A percentile compares a stretch with the other conserved stretches of the same genome.
These are phyloP conservation scores for Chelon labrosus DNA, from an alignment of 2,797 vertebrate species.

Conservation along the genomic window DNA sequence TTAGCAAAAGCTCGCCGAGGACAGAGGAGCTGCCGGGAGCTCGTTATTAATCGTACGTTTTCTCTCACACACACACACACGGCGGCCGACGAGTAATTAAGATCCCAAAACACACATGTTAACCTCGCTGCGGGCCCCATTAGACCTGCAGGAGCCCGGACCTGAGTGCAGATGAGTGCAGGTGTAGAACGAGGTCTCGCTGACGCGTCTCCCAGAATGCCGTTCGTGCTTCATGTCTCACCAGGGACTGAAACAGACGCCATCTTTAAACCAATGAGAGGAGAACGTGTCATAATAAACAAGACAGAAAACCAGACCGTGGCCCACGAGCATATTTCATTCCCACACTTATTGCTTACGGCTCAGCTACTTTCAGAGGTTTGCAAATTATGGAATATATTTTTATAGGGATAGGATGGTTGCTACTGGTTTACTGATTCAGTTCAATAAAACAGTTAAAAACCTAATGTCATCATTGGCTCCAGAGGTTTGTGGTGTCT, in stretches of 20 bases:
- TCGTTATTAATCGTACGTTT: slow-evolving; percentile 72
- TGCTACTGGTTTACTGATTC: too few species aligned
- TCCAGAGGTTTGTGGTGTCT: too few species aligned
- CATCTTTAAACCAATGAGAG: slow-evolving; percentile 32
- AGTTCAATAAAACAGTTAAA: too few species aligned
- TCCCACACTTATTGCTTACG: background rate
- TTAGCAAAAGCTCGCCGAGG: slow-evolving; percentile 76
- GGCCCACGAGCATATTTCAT: slow-evolving; percentile 5
- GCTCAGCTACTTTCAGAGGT: background rate
- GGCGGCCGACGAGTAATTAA: slow-evolving; percentile 74
- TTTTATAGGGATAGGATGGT: too few species aligned
- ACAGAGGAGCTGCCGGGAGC: slow-evolving; percentile 71
- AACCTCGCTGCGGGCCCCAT: slow-evolving; percentile 71
- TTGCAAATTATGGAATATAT: background rate
- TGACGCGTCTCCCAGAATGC: slow-evolving; percentile 59
- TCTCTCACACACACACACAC: slow-evolving; percentile 41
- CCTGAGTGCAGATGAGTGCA: slow-evolving; percentile 10
- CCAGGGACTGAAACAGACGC: slow-evolving; percentile 13
- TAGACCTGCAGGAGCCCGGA: slow-evolving; percentile 52
- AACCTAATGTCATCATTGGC: too few species aligned
- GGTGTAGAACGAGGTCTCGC: slow-evolving; percentile 37
- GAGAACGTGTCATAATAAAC: slow-evolving; percentile 16
- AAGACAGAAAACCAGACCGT: background rate
- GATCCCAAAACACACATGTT: slow-evolving; percentile 79
- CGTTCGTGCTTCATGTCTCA: slow-evolving; percentile 28